A percentile compares a stretch with the other conserved stretches of the same genome.
These are phyloP conservation scores for Nemopilema nomurai DNA, from an alignment of 30 jellyfish, hydroid and myxozoan species.

Conservation along the genomic window DNA sequence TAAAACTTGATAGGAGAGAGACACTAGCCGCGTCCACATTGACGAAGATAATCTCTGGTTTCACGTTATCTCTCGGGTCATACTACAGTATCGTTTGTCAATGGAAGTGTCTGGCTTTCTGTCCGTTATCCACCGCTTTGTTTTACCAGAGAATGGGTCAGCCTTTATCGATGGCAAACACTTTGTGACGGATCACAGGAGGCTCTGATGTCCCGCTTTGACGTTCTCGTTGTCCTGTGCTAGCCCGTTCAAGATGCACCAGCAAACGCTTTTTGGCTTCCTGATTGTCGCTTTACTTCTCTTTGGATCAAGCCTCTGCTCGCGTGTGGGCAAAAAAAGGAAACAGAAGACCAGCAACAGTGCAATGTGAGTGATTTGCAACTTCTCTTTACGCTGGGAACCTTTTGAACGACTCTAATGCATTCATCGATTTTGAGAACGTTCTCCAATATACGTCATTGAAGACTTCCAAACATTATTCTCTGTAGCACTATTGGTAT, in stretches of 20 bases:
- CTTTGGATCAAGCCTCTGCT: not conserved
- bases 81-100: slow-evolving; percentile 24
- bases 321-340: not conserved
- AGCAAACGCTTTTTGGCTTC: not conserved
- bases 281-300: not conserved
- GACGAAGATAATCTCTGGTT: slow-evolving; percentile 41
- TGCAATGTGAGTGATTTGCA: slow-evolving; percentile 4
- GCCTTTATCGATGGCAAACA: not conserved
- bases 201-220: not conserved
- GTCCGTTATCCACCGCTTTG: slow-evolving; percentile 10
- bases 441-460: too few species aligned
- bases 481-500: too few species aligned
- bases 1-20: too few species aligned
- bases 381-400: not conserved
- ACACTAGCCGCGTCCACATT: too few species aligned
- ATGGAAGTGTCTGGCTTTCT: slow-evolving; percentile 31
- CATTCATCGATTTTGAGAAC: too few species aligned
- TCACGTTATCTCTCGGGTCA: slow-evolving; percentile 17
- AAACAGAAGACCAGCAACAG: not conserved
- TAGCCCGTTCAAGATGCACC: not conserved
- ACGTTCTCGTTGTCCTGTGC: not conserved
- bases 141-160: not conserved
- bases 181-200: not conserved
- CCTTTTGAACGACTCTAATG: not conserved
- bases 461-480: too few species aligned